phyloP scores from a whole-genome alignment of 1,140 invertebrate species.

The Apolygus lucorum region DNA sequence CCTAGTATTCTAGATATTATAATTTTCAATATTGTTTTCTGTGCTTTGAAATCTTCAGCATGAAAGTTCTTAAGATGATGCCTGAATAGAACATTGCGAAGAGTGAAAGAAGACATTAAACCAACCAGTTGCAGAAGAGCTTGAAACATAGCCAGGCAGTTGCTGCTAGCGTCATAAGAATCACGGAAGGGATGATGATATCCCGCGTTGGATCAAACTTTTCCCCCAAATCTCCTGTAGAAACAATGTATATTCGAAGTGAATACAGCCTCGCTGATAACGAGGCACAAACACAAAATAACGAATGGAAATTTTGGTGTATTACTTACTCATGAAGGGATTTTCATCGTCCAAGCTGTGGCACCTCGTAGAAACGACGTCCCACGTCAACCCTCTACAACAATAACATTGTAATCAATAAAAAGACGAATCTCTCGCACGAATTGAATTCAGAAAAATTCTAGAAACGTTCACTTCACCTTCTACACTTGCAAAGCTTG shows the following conservation, averaged over 20 bases:
- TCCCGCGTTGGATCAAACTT: constrained; percentile 24
- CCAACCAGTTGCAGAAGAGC: constrained; percentile 28
- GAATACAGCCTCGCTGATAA: background rate
- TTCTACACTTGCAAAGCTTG: constrained; percentile 26
- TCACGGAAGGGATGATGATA: constrained; percentile 26
- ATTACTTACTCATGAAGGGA: constrained; percentile 22
- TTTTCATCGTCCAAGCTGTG: constrained; percentile 21
- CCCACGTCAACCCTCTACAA: constrained; percentile 25
- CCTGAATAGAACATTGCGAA: background rate
- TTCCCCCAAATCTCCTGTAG: constrained; percentile 10
- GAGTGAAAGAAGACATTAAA: constrained; percentile 2
- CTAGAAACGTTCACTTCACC: constrained; percentile 17
- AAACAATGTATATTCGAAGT: background rate
- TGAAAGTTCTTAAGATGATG: too few relatives aligned
- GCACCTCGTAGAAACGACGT: constrained; percentile 21
- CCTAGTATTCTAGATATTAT: too few relatives aligned
- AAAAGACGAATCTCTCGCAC: background rate
- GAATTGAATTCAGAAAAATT: background rate
- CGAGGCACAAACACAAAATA: background rate
- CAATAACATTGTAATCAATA: background rate
- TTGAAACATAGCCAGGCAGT: constrained; percentile 26
- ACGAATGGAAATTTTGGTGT: background rate
- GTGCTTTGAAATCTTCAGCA: too few relatives aligned
- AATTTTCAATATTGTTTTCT: too few relatives aligned
- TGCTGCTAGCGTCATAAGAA: constrained; percentile 26